phyloP scores from a whole-genome alignment of 1,140 invertebrate species.

The Asbolus verrucosus region DNA sequence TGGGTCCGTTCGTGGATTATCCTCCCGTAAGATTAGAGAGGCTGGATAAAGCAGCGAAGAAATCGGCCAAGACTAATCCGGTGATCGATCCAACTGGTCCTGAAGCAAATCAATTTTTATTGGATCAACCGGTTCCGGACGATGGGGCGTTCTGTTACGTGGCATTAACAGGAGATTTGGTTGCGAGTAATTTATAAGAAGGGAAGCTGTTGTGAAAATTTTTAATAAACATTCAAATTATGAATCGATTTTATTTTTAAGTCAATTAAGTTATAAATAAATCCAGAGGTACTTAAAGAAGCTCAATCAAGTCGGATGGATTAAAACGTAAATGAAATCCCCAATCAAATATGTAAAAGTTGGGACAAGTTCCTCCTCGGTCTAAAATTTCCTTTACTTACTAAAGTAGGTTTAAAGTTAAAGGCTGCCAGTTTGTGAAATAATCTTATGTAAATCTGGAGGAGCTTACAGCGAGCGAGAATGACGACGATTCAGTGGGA shows the following conservation, averaged over 20 bases:
- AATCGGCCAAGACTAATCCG: slow-evolving; percentile 60
- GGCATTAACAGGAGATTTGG: slow-evolving; percentile 66
- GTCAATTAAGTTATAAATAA: no score
- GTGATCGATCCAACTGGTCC: slow-evolving; percentile 64
- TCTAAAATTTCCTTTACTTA: slow-evolving; percentile 55
- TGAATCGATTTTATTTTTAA: not conserved
- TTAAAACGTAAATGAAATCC: slow-evolving; percentile 48
- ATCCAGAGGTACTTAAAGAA: not conserved
- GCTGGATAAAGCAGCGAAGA: slow-evolving; percentile 63
- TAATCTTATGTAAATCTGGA: slow-evolving; percentile 64
- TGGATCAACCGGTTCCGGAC: slow-evolving; percentile 63
- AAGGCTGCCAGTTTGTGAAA: slow-evolving; percentile 61
- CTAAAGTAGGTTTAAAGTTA: slow-evolving; percentile 60
- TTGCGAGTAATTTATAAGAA: slow-evolving; percentile 51
- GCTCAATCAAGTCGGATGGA: slow-evolving; percentile 39
- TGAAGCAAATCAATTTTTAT: slow-evolving; percentile 65
- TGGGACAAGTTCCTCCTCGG: slow-evolving; percentile 51
- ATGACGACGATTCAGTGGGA: slow-evolving; percentile 11
- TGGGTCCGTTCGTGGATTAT: slow-evolving; percentile 65
- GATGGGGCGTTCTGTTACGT: slow-evolving; percentile 69
- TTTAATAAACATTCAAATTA: slow-evolving; percentile 3
- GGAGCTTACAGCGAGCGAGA: slow-evolving; percentile 56
- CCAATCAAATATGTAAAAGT: slow-evolving; percentile 62
- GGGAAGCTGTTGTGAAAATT: no score
- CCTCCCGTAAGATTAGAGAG: slow-evolving; percentile 63